A percentile compares a stretch with the other conserved stretches of the same genome.
Evolutionary conservation across 1,140 invertebrate species (phyloP).

Genomic region (Trichomalopsis sarcophagae): DNA sequence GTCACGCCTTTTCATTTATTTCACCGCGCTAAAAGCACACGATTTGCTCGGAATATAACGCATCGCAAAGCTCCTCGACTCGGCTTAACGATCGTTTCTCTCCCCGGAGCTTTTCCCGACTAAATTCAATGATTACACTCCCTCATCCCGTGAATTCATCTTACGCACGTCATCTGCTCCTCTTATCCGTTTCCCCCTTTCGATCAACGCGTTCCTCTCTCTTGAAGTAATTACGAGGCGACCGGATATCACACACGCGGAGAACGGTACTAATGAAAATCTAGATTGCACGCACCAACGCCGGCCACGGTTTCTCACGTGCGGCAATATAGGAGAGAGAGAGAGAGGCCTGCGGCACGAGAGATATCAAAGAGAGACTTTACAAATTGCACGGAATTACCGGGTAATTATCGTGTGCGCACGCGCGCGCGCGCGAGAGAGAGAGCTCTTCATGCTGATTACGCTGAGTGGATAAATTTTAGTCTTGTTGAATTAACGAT

Average conservation of each 20-base stretch:
- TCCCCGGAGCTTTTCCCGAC: background rate
- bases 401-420: conserved; percentile 36
- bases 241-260: conserved; percentile 43
- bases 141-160: conserved; percentile 31
- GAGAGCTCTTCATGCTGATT: conserved; percentile 26
- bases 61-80: background rate
- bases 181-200: conserved; percentile 15
- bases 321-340: background rate
- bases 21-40: background rate
- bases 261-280: conserved; percentile 57
- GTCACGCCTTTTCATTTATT: conserved; percentile 9
- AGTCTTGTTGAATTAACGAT: conserved; percentile 33
- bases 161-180: conserved; percentile 20
- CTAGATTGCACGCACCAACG: conserved; percentile 55
- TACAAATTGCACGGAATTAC: conserved; percentile 54
- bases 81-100: conserved; percentile 10
- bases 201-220: background rate
- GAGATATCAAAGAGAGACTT: conserved; percentile 43
- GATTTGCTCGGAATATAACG: background rate
- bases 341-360: background rate
- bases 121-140: conserved; percentile 39
- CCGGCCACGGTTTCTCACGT: conserved; percentile 41
- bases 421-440: background rate
- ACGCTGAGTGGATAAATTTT: conserved; percentile 24
- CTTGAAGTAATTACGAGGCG: conserved; percentile 46